These are phyloP conservation scores for Tachysurus vachellii DNA, from an alignment of 2,113 vertebrate species.

Conservation along the genomic window DNA sequence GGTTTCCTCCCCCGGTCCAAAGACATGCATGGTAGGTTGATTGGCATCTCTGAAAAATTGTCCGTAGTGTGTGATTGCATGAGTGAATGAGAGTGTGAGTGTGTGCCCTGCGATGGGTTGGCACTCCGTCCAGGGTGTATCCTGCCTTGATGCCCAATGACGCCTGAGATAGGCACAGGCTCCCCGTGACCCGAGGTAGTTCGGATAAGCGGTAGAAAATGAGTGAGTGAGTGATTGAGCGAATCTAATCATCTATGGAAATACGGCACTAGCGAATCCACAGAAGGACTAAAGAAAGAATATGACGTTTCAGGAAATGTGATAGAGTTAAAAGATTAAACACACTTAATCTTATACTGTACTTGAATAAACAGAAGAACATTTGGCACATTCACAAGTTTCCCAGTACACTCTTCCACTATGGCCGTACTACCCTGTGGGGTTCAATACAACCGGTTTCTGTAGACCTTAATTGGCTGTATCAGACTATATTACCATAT, in stretches of 20 bases:
- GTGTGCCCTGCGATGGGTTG: too few relatives aligned
- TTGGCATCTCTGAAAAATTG: too few relatives aligned
- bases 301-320: neutral
- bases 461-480: neutral
- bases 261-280: neutral
- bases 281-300: neutral
- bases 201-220: too few relatives aligned
- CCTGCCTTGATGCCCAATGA: too few relatives aligned
- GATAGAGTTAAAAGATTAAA: neutral
- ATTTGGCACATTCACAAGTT: neutral
- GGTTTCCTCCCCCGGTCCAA: too few relatives aligned
- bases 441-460: neutral
- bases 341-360: neutral
- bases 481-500: neutral
- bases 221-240: too few relatives aligned
- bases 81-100: too few relatives aligned
- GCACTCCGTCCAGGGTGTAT: too few relatives aligned
- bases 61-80: too few relatives aligned
- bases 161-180: too few relatives aligned
- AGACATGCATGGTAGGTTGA: too few relatives aligned
- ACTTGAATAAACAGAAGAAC: neutral
- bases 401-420: neutral
- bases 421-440: neutral
- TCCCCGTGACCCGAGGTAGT: too few relatives aligned
- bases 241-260: neutral